Base-by-base conservation (phyloP, 2,888 invertebrate species). In the Apocheima hispidaria region DNA sequence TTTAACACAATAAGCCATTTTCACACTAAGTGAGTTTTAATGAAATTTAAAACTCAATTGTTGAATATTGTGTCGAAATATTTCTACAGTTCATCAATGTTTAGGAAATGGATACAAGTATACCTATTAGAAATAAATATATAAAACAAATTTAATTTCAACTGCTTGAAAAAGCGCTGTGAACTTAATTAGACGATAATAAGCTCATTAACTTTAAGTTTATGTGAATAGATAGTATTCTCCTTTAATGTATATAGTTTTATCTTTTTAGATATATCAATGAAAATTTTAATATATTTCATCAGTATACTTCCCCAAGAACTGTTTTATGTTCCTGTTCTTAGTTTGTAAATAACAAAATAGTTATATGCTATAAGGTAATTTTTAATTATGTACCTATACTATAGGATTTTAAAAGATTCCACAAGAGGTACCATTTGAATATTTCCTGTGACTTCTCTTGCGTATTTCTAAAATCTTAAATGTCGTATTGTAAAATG, bases 281-380 rank as follows among this genome's bases (percentile, higher is more conserved):
- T 84, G 78, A 85, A 88, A 87, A 87, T 80, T 87, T 86, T 92
- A 92, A 91, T 91, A 92, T 92, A 91, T 90, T 83, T 52, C 61
- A 57, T 88, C 86, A 85, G 75, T 82, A 84, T 79, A 83, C 85
- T 86, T 88, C 85, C 84, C 81, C 86, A 90, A 82, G 86, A 87
- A 90, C 90, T 90, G 88, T 89, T 88, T 90, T 92, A 88, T 91
- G 92, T 92, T 92, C 92, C 90, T 92, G 88, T 83, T 80, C 74
- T 87, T 91, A 90, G 89, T 86, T 79, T 91, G 89, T 92, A 90
- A 85, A 91, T 91, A 90, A 84, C 77, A 82, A 87, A 79, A 78
- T 63, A 68, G 58, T 77, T 79, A 78, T 79, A 78, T 77, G 64
- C 69, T 70, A 69, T 78, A 81, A 77, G 77, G 71, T 77, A 74